These are phyloP conservation scores for Falco rusticolus DNA, from an alignment of 2,797 vertebrate genomes.

Conservation along the genomic window DNA sequence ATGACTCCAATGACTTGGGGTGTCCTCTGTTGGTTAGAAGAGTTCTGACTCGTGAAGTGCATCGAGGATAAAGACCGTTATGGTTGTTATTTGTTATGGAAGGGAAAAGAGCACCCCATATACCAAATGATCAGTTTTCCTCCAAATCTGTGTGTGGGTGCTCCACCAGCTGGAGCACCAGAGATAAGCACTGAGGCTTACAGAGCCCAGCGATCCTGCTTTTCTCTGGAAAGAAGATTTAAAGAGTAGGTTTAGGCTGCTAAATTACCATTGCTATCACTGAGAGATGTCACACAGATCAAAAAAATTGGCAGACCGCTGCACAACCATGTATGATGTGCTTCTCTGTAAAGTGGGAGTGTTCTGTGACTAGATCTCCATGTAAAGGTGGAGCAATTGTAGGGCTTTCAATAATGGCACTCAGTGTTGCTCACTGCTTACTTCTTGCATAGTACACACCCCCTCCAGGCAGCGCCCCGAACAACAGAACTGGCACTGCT, in stretches of 20 bases:
- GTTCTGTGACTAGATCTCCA: not conserved
- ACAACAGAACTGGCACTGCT: not conserved
- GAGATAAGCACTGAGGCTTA: not conserved
- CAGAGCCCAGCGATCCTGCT: not conserved
- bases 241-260: conserved; percentile 34
- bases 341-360: not conserved
- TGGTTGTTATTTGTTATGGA: conserved; percentile 77
- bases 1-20: conserved; percentile 86
- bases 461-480: not conserved
- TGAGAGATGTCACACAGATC: not conserved
- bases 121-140: conserved; percentile 16
- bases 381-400: not conserved
- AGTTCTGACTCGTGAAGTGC: conserved; percentile 87
- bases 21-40: conserved; percentile 84
- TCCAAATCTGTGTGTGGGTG: conserved; percentile 31
- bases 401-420: not conserved
- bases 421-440: not conserved
- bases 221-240: conserved; percentile 18
- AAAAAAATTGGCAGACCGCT: conserved; percentile 25
- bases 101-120: conserved; percentile 29
- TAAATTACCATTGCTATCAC: not conserved
- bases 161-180: conserved; percentile 40
- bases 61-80: conserved; percentile 87
- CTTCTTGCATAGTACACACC: not conserved
- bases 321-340: not conserved